Evolutionary conservation across 1,140 invertebrate species (phyloP).

Genomic region (Macrotrachela quadricornifera): DNA sequence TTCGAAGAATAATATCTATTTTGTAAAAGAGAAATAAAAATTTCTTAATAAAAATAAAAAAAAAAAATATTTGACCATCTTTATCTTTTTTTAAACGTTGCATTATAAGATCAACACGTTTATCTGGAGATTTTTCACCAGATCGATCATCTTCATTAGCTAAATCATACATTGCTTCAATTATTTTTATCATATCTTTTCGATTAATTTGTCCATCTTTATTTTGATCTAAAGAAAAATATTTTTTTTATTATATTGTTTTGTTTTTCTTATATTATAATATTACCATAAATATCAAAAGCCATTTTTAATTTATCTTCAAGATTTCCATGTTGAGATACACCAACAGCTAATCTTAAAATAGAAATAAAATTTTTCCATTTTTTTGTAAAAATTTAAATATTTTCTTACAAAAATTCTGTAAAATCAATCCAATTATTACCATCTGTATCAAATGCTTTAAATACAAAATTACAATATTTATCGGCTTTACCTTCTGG

Average conservation of each 20-base stretch:
- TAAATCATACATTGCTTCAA: constrained; percentile 3
- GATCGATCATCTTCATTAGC: neutral
- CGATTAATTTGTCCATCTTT: neutral
- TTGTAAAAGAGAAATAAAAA: too few relatives aligned
- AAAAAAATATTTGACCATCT: neutral
- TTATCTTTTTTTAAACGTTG: neutral
- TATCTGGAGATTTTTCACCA: neutral
- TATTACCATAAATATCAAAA: too few relatives aligned
- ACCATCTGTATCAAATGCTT: too few relatives aligned
- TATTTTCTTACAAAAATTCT: neutral
- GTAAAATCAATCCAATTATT: too few relatives aligned
- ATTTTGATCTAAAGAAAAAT: neutral
- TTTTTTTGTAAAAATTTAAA: too few relatives aligned
- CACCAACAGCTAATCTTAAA: neutral
- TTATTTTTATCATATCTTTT: neutral
- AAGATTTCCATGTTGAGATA: neutral
- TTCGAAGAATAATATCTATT: too few relatives aligned
- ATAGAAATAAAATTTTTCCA: neutral
- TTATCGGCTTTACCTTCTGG: neutral
- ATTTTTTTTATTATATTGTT: too few relatives aligned
- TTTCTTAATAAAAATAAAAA: too few relatives aligned
- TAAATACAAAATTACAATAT: neutral
- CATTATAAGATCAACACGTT: neutral
- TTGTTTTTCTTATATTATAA: too few relatives aligned
- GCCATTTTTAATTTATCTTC: too few relatives aligned